Conservation (phyloP, 2,113 vertebrate genomes). For the Rutilus rutilus region DNA sequence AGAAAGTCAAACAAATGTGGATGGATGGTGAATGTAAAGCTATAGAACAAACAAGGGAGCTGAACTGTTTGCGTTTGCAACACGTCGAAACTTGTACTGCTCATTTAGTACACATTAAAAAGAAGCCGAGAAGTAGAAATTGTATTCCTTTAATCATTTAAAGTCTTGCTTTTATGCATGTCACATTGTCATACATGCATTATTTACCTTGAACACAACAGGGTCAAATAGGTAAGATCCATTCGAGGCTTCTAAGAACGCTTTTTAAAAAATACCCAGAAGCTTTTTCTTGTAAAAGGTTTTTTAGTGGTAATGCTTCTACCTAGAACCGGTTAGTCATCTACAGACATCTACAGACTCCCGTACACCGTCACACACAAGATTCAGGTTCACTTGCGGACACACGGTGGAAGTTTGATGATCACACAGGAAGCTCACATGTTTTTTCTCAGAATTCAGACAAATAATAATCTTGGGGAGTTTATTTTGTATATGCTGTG, state of each 20-base stretch:
- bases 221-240: not conserved
- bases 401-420: not conserved
- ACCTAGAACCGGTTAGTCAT: not conserved
- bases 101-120: not conserved
- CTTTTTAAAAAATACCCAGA: not conserved
- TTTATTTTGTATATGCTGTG: not conserved
- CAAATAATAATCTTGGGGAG: not conserved
- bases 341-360: not conserved
- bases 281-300: not conserved
- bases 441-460: not conserved
- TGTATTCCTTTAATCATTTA: not conserved
- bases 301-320: conserved; percentile 9
- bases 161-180: not conserved
- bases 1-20: not conserved
- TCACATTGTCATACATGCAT: not conserved
- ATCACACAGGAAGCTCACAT: not conserved
- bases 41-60: not conserved
- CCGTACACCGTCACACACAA: not conserved
- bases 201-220: not conserved
- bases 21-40: not conserved
- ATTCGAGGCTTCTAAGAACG: not conserved
- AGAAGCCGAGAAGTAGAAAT: not conserved
- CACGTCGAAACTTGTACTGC: not conserved
- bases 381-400: not conserved
- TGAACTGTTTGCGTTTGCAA: not conserved